A percentile compares a stretch with the other conserved stretches of the same genome.
Conservation (phyloP, 1,140 invertebrate species). For the Halotydeus destructor region DNA sequence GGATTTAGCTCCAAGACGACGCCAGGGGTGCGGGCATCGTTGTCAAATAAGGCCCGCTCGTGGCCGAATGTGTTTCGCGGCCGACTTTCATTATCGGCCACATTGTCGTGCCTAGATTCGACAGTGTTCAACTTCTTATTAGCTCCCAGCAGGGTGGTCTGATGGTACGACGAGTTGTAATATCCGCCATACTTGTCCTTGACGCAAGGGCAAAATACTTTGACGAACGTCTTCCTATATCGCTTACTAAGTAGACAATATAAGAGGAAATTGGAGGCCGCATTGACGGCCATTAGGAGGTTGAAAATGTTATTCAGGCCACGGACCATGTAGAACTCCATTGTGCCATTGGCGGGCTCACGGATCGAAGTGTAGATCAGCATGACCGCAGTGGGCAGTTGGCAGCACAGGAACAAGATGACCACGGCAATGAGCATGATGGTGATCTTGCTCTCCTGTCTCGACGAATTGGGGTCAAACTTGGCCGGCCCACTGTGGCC, state of each 20-base stretch:
- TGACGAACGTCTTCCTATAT: slow-evolving; percentile 44
- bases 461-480: slow-evolving; percentile 22
- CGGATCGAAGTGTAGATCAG: slow-evolving; percentile 32
- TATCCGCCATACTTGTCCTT: slow-evolving; percentile 13
- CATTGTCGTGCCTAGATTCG: too few relatives aligned
- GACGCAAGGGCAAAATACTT: slow-evolving; percentile 35
- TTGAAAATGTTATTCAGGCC: slow-evolving; percentile 49
- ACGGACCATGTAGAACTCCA: slow-evolving; percentile 25
- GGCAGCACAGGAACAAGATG: slow-evolving; percentile 46
- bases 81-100: too few relatives aligned
- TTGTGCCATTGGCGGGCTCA: slow-evolving; percentile 19
- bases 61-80: too few relatives aligned
- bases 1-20: too few relatives aligned
- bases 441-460: slow-evolving; percentile 47
- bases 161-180: slow-evolving; percentile 15
- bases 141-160: too few relatives aligned
- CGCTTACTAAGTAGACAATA: slow-evolving; percentile 53
- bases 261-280: slow-evolving; percentile 46
- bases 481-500: slow-evolving; percentile 14
- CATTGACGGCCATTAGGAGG: slow-evolving; percentile 43
- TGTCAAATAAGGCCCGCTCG: too few relatives aligned
- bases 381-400: slow-evolving; percentile 38
- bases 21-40: too few relatives aligned
- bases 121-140: too few relatives aligned
- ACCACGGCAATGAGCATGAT: slow-evolving; percentile 51